Evolutionary conservation across 2,888 invertebrate genomes (phyloP).

Genomic region (Acanthosepion lycidas): DNA sequence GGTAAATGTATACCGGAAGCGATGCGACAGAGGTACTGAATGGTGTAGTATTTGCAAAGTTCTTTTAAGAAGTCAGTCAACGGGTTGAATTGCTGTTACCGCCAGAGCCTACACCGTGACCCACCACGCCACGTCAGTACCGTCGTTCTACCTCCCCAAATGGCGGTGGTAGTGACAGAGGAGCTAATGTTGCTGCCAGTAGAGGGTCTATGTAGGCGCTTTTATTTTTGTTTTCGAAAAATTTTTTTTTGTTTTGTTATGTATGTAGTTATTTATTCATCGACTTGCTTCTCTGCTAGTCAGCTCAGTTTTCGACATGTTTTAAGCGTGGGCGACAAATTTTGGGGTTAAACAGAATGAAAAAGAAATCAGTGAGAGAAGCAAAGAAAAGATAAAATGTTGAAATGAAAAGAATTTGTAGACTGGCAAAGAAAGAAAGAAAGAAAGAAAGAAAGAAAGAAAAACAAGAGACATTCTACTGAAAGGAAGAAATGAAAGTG

Average conservation of each 20-base stretch:
- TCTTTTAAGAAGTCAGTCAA: neutral
- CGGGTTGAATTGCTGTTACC: neutral
- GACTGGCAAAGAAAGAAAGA: neutral
- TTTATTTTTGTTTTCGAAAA: neutral
- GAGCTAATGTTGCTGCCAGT: neutral
- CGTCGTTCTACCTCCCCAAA: neutral
- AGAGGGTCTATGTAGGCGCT: neutral
- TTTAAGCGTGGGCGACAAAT: neutral
- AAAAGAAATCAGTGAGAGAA: neutral
- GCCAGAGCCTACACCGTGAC: neutral
- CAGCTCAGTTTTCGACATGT: neutral
- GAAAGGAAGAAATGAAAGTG: neutral
- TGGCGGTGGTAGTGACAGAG: neutral
- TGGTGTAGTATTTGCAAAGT: neutral
- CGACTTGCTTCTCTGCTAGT: neutral
- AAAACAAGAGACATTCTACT: too few relatives aligned
- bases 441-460: neutral
- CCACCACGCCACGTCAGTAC: neutral
- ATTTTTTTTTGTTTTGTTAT: neutral
- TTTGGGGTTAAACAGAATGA: neutral
- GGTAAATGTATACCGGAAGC: neutral
- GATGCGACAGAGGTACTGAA: neutral
- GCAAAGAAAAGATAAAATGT: neutral
- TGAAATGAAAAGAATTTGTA: neutral
- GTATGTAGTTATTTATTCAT: slow-evolving; percentile 8